A percentile compares a stretch with the other conserved stretches of the same genome.
Conservation (phyloP, 2,113 vertebrate genomes). For the Delphinapterus leucas region DNA sequence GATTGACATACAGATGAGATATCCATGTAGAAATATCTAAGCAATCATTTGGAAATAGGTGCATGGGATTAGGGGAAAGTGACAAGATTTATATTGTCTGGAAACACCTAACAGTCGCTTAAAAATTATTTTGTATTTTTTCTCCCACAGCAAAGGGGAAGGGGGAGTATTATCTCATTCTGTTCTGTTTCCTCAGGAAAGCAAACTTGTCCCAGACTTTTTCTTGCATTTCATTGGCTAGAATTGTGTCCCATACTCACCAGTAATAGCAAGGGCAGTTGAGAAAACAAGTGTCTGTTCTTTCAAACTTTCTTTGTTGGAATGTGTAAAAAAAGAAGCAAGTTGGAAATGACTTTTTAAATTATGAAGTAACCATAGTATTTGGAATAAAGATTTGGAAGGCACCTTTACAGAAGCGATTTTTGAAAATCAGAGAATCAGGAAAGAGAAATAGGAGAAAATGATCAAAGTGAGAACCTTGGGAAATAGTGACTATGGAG, state of each 20-base stretch:
- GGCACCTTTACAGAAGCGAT: not conserved
- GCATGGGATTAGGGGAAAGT: not conserved
- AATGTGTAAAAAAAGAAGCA: not conserved
- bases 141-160: not conserved
- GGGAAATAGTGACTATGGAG: not conserved
- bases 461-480: not conserved
- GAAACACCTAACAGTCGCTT: not conserved
- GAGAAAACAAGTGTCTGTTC: not conserved
- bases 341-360: not conserved
- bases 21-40: not conserved
- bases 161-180: not conserved
- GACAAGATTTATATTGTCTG: not conserved
- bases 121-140: not conserved
- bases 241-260: not conserved
- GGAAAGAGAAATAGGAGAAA: not conserved
- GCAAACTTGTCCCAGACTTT: not conserved
- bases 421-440: slow-evolving; percentile 6
- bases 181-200: not conserved
- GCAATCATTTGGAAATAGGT: not conserved
- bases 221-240: not conserved
- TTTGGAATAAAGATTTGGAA: not conserved
- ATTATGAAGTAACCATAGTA: not conserved
- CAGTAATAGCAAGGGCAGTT: not conserved
- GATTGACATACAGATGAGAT: not conserved
- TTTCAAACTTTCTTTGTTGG: not conserved